Base-by-base conservation (phyloP, 2,797 vertebrate species). In the Amblyraja radiata region DNA sequence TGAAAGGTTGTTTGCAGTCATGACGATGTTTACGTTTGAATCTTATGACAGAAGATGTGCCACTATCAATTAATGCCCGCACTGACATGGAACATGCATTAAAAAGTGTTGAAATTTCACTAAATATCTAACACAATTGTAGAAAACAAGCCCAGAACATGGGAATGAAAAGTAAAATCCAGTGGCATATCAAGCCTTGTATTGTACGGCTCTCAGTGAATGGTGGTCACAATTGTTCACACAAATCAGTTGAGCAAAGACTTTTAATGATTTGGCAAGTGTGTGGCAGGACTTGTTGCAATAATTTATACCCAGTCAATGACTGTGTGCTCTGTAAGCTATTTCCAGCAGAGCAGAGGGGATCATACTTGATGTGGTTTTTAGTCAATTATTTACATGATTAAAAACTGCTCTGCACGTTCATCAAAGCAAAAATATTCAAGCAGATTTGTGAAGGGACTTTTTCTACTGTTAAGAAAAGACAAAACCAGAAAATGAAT, bases 401-500 rank as follows among this genome's bases (percentile, higher is more conserved):
- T 76, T 92, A 76, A 76, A 92, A 92, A 92, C 71, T 92, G 18
- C 90, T 92, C 71, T 76, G 21, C 39, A 54, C 68, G 36, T 92
- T 92, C 71, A 92, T 92, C 90, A 92, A 92, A 76, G 90, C 25
- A 76, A 92, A n/a, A 46, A 92, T 74, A 92, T 74, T 92, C 90
- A 92, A 73, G 28, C 71, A 74, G 90, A 76, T 76, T 76, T n/a
- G 71, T 92, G 90, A 92, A 92, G 90, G 90, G 36, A 92, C 90
- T 58, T 46, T 39, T 74, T 74, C 90, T 73, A 92, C 90, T 92
- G 90, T 92, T 92, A 92, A 54, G n/a, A 71, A 92, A 76, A 92
- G 73, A 92, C 90, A 92, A 92, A 92, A 92, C 90, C 90, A 92
- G 90, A 92, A 92, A 92, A 76, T 92, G 71, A 92, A 74, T 92